These are phyloP conservation scores for Corythaixoides concolor DNA, from an alignment of 2,113 vertebrate species.

Conservation along the genomic window DNA sequence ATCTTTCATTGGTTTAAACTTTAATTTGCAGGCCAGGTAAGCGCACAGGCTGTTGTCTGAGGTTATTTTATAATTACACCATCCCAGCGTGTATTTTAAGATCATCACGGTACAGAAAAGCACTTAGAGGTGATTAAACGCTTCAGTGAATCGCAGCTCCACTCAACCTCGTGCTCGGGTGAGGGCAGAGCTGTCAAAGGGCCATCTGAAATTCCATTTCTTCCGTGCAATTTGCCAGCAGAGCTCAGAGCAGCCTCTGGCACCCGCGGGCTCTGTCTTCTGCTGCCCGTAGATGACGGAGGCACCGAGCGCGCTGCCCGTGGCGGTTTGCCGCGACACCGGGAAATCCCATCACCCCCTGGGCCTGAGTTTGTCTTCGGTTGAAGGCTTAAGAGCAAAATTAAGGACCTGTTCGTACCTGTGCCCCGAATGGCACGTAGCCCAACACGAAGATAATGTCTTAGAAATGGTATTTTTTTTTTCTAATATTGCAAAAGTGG, in stretches of 20 bases:
- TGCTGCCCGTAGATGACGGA: background rate
- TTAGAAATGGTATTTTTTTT: rapidly evolving
- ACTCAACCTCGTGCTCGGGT: rapidly evolving
- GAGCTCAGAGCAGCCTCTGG: background rate
- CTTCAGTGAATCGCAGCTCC: background rate
- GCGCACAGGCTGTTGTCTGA: background rate
- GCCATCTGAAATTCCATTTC: background rate
- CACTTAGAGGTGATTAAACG: background rate
- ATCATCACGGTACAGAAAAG: background rate
- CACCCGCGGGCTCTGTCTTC: background rate
- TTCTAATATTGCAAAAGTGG: background rate
- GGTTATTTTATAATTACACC: background rate
- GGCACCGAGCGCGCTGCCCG: rapidly evolving
- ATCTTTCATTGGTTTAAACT: background rate
- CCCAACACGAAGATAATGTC: background rate
- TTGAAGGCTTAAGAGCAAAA: background rate
- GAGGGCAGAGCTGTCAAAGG: background rate
- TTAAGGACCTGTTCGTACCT: background rate
- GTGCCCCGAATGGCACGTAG: too few relatives aligned
- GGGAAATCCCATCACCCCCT: background rate
- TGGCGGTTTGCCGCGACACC: background rate
- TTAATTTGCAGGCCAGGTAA: background rate
- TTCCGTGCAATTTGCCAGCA: background rate
- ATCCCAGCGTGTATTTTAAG: background rate
- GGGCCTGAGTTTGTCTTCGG: background rate